Evolutionary conservation across 2,797 vertebrate species (phyloP), one percentile per base, ranked within the genome.

Genomic region (Sebastolobus alascanus): DNA sequence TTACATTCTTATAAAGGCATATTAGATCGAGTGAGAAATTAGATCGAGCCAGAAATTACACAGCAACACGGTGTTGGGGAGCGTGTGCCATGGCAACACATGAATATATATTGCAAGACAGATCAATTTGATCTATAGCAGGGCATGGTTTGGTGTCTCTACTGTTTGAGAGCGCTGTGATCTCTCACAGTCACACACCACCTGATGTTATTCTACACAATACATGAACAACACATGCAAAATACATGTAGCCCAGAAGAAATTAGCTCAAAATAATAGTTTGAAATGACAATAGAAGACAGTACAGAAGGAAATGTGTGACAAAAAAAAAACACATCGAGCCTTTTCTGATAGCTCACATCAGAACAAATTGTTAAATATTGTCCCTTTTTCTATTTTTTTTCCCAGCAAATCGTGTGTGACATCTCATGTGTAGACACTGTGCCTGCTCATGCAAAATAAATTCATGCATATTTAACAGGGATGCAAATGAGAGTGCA

Each of bases 381-480:
- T 16, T 70, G 33, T 38, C 8, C 10, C 4, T 8, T 38, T 46
- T 37, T 66, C 40, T 16, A 59, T 79, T 76, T 40, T 80, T 69
- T 89, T 73, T 66, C 59, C 35, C 29, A 4, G 20, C 68, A 77
- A 87, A 89, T 80, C 31, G 8, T 76, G 77, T 74, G 83, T 89
- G 87, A 92, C 83, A n/a, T 91, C 81, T 92, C 82, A 52, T 76
- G 86, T 92, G 88, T 72, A 85, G 87, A 91, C 86, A 70, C 61
- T 58, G 80, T 86, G 89, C 84, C 90, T 73, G 72, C 88, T 92
- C 92, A 94, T 93, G 94, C 94, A 93, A 95, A 95, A 94, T 93
- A 92, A 89, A 88, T 50, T 85, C 92, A 96, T 95, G 90, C 93
- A 96, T 95, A 95, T 95, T 96, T 94, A 93, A 95, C 68, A 73